Evolutionary conservation across 2,113 vertebrate species (phyloP), one percentile per base, ranked within the genome.

Genomic region (Microtus ochrogaster): DNA sequence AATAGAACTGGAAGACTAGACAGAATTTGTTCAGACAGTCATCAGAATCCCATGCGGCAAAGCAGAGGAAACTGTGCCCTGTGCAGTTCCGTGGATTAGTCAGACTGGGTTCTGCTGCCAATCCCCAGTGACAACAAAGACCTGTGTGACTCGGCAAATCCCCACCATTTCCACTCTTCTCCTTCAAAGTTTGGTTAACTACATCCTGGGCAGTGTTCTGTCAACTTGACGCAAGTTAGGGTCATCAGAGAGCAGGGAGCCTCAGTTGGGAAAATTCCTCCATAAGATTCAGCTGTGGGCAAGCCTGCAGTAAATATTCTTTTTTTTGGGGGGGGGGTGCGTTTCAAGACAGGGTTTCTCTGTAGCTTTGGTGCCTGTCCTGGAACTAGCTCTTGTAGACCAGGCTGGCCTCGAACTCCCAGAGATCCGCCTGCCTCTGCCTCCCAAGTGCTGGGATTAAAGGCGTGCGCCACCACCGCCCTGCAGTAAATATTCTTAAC

Each of bases 21-120:
- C n/a, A 49, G 89, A 90, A 82, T 83, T 65, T 72, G 82, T 82
- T 85, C 49, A 84, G 94, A 89, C 68, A 84, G 87, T 91, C 78
- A 33, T 21, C 86, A 84, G 91, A 89, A 82, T 92, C 47, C 65
- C 41, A 1, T 0, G 4, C 26, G 41, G 41, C 41, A 61, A 36
- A 83, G 77, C 41, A n/a, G 26, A 79, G 84, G 6, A 13, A 96
- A 44, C 8, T 2, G 76, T 7, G 58, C 89, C 66, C 83, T 70
- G 12, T 73, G 55, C 66, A 33, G 33, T 44, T 78, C 21, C 28
- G 7, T 33, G 16, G 33, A 76, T 92, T n/a, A 84, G 41, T 74
- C 79, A 84, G 14, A 26, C 82, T n/a, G 52, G 76, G 41, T 58
- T 68, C 78, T 13, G 24, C 19, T 17, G 28, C 24, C 70, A 89